Conservation (phyloP, 2,113 vertebrate species). For the Strix aluco region DNA sequence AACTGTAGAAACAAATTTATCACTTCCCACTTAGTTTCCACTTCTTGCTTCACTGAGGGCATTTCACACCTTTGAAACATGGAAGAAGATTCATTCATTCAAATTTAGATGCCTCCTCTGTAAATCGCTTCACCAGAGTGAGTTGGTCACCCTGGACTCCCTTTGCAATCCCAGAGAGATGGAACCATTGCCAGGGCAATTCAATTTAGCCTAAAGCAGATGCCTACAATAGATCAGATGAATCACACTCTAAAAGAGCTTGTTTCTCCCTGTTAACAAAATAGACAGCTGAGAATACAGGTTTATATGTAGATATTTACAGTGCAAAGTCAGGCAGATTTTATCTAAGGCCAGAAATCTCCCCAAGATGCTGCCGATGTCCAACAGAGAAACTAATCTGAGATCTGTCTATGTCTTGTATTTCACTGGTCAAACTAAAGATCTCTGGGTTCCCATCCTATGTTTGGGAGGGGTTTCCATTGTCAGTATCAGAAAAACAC, state of each 20-base stretch:
- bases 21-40: neutral
- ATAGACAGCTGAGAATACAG: neutral
- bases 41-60: neutral
- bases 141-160: neutral
- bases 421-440: neutral
- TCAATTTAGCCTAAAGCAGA: neutral
- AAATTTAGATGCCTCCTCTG: neutral
- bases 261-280: neutral
- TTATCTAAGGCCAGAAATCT: neutral
- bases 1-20: neutral
- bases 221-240: neutral
- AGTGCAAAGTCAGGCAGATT: neutral
- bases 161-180: neutral
- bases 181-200: neutral
- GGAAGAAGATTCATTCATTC: neutral
- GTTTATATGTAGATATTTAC: neutral
- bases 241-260: neutral
- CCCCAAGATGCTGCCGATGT: neutral
- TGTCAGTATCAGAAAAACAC: neutral
- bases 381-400: neutral
- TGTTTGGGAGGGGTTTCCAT: neutral
- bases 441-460: neutral
- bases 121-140: neutral
- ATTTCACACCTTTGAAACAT: neutral
- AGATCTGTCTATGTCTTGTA: neutral